Base-by-base conservation (phyloP, 2,113 vertebrate species). In the Fulmarus glacialis region DNA sequence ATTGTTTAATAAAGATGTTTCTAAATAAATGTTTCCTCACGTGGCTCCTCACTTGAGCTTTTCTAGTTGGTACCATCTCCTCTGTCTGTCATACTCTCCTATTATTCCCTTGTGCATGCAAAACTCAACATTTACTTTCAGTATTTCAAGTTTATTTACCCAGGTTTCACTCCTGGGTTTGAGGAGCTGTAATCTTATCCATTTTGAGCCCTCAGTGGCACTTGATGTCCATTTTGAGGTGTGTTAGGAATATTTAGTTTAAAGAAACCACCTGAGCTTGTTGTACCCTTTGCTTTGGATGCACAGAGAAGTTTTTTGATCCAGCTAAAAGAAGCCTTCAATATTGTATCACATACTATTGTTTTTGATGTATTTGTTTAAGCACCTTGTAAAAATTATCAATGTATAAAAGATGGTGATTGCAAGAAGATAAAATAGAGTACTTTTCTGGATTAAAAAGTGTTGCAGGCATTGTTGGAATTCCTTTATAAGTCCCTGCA, bases 391-490 rank as follows among this genome's bases (percentile, higher is more conserved):
- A 85, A 88, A 94, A 93, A 40, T 42, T 20, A 58, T 45, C 64
- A 34, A 34, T 59, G 24, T 74, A 22, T 55, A 78, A 59, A 85
- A 89, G 68, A 73, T 26, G 60, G 73, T 55, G 73, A 56, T 83
- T 60, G 74, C 42, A 60, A 52, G 40, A 58, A 53, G 40, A 55
- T 62, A n/a, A 82, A 67, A 67, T 24, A 27, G 19, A 66, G 36
- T 56, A 36, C 84, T 86, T 81, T 81, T 93, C 72, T 79, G 77
- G 38, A 81, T 82, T 83, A 73, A 91, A 86, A 84, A 70, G 66
- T 67, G 50, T 82, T 93, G 62, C 75, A 75, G 75, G 64, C 85
- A 93, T 93, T 93, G 77, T 16, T 94, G 87, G 75, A 95, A 93
- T 97, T 93, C 93, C 74, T 90, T 62, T 73, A 0, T 83, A 67